Evolutionary conservation across 1,140 invertebrate species (phyloP), one percentile per base, ranked within the genome.

Genomic region (Drosophila nebulosa): DNA sequence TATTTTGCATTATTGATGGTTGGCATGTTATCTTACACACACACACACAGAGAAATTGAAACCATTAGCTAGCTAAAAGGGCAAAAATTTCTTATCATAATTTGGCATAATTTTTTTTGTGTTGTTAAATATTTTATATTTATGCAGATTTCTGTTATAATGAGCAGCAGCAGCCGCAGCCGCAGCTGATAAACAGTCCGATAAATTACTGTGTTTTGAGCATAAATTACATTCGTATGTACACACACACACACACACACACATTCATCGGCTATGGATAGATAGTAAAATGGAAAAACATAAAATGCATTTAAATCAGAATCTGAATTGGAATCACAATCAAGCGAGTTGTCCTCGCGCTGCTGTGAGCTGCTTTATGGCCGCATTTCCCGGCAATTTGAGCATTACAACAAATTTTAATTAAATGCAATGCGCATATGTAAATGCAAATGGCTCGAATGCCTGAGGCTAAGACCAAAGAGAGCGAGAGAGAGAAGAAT

Each of bases 401-500:
- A 69, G 66, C 57, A 78, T 70, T 71, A 71, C 78, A 85, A 63
- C 79, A 76, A 88, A 86, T 78, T 85, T 86, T 88, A 88, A 85
- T 85, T 86, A 85, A 78, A 80, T 78, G 80, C 78, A 86, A 74
- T 71, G 77, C 78, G 81, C 74, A 81, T 75, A 86, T 88, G 67
- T 75, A 85, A 83, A 79, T 79, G 71, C 66, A 83, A 79, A 79
- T 84, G 71, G 46, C 71, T 69, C 61, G 57, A 71, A 68, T 68
- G 27, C 50, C 59, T 69, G 69, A 50, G 52, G 42, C 63, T 18
- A 65, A 36, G 6, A 55, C 24, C 21, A 67, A 36, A 2, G 10
- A 5, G 39, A 5, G 24, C 24, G 24, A 24, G 2, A 24, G 14
- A 26, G 12, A 24, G 35, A 24, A 30, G n/a, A n/a, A n/a, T n/a